These are phyloP conservation scores for Caradrina clavipalpis DNA, from an alignment of 2,888 invertebrate genomes.

Conservation along the genomic window DNA sequence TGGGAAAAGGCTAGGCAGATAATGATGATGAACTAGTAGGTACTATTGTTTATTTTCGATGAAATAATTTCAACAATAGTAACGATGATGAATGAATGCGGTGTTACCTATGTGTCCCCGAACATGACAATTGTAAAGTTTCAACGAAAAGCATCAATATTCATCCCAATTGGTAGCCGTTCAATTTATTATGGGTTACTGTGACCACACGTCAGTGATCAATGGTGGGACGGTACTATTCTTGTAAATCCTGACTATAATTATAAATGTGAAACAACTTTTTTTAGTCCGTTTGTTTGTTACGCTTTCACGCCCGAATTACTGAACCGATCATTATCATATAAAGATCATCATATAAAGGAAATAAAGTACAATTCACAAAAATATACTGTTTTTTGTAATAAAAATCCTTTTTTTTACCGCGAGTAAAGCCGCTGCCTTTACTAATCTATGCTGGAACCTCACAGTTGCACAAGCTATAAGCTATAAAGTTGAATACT, in stretches of 20 bases:
- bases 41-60: too few relatives aligned
- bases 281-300: too few relatives aligned
- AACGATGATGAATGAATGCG: background rate
- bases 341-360: too few relatives aligned
- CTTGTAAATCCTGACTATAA: background rate
- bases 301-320: too few relatives aligned
- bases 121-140: constrained; percentile 10
- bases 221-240: constrained; percentile 8
- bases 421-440: too few relatives aligned
- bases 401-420: too few relatives aligned
- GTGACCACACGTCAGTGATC: constrained; percentile 11
- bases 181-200: constrained; percentile 37
- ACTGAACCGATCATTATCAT: too few relatives aligned
- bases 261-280: too few relatives aligned
- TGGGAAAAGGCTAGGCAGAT: too few relatives aligned
- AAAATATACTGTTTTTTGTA: too few relatives aligned
- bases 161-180: constrained; percentile 35
- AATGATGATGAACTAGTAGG: too few relatives aligned
- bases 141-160: constrained; percentile 49
- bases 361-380: too few relatives aligned
- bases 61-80: background rate
- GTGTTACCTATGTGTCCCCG: background rate
- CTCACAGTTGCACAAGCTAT: background rate
- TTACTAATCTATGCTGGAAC: background rate
- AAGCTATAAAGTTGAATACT: background rate